Percentiles rank a stretch among this genome's conserved stretches.
These are phyloP conservation scores for Brienomyrus longianalis DNA, from an alignment of 2,113 vertebrate species.

Conservation along the genomic window DNA sequence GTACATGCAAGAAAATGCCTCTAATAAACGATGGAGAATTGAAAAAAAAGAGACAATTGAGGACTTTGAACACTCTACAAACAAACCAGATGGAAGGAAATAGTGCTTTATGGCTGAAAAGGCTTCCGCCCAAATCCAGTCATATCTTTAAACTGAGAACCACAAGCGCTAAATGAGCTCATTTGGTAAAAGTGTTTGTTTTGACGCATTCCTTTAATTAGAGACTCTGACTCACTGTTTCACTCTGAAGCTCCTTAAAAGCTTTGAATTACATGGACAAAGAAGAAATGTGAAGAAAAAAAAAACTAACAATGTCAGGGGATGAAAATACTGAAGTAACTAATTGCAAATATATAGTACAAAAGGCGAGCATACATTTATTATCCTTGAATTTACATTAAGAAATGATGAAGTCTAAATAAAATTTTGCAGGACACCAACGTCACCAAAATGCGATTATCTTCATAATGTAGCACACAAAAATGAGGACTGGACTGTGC, in stretches of 20 bases:
- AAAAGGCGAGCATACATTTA: not conserved
- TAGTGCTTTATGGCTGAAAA: conserved; percentile 35
- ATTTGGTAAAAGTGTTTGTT: conserved; percentile 39
- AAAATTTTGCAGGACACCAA: not conserved
- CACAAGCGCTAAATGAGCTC: conserved; percentile 40
- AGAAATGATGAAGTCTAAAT: not conserved
- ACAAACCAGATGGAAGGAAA: conserved; percentile 36
- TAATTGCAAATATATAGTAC: not conserved
- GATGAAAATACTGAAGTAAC: not conserved
- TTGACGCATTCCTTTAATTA: conserved; percentile 40
- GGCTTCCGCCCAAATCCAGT: conserved; percentile 32
- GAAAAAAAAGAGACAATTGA: conserved; percentile 34
- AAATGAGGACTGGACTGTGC: not conserved
- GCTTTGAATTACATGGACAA: conserved; percentile 11
- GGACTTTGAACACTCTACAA: conserved; percentile 32
- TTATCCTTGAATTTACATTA: not conserved
- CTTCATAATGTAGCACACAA: not conserved
- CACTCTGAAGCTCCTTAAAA: conserved; percentile 31
- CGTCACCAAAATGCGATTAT: not conserved
- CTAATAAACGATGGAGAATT: not conserved
- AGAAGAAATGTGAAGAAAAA: not conserved
- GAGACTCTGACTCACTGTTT: conserved; percentile 38
- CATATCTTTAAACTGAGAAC: conserved; percentile 32
- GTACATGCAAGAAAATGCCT: not conserved
- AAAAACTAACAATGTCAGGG: not conserved